Evolutionary conservation across 1,140 invertebrate species (phyloP).

Genomic region (Probaryconus sp.): DNA sequence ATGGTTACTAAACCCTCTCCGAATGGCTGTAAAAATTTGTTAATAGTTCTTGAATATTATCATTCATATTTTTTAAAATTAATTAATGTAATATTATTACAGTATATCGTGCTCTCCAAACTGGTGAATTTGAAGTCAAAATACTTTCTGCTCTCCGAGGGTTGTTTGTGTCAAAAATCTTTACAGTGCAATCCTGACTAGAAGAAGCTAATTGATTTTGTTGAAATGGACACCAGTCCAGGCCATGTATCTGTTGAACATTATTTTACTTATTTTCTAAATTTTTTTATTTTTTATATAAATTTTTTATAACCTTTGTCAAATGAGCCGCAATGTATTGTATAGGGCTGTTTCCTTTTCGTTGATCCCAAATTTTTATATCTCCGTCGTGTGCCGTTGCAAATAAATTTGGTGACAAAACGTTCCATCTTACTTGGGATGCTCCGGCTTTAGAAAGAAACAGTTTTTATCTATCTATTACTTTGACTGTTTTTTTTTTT

Average conservation of each 20-base stretch:
- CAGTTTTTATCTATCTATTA: slow-evolving; percentile 7
- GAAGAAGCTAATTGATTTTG: slow-evolving; percentile 94
- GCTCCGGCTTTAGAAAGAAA: slow-evolving; percentile 85
- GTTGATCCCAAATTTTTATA: slow-evolving; percentile 95
- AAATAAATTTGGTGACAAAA: slow-evolving; percentile 87
- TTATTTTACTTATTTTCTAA: slow-evolving; percentile 1
- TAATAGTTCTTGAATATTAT: no score
- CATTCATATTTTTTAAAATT: no score
- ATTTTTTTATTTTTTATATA: slow-evolving; percentile 8
- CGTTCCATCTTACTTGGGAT: slow-evolving; percentile 96
- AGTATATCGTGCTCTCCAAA: slow-evolving; percentile 95
- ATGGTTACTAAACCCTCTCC: slow-evolving; percentile 94
- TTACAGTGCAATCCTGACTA: slow-evolving; percentile 96
- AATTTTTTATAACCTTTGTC: slow-evolving; percentile 82
- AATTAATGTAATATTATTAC: no score
- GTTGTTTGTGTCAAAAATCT: slow-evolving; percentile 95
- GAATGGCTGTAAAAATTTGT: slow-evolving; percentile 84
- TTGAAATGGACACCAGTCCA: slow-evolving; percentile 94
- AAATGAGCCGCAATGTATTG: slow-evolving; percentile 96
- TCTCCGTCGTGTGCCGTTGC: slow-evolving; percentile 97
- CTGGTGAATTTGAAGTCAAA: slow-evolving; percentile 90
- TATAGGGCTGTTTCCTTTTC: slow-evolving; percentile 90
- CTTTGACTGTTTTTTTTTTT: slow-evolving; percentile 7
- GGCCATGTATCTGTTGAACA: slow-evolving; percentile 86
- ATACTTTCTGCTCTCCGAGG: slow-evolving; percentile 88